phyloP scores from a whole-genome alignment of 2,797 vertebrate genomes.

The Mareca strepera region DNA sequence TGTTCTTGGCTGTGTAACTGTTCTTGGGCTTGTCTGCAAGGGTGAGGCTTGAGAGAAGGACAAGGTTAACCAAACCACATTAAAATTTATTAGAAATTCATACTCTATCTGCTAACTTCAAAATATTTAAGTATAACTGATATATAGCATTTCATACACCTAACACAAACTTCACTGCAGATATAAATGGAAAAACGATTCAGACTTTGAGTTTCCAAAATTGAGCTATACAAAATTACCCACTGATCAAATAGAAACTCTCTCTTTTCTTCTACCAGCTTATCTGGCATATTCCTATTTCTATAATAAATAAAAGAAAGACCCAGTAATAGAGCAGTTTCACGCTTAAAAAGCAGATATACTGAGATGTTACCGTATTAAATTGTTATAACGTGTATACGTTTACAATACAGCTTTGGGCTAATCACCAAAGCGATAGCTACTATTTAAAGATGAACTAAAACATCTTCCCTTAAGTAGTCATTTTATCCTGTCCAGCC shows the following conservation, averaged over 20 bases:
- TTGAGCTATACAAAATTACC: neutral
- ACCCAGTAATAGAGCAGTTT: neutral
- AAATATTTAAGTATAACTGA: rapidly evolving
- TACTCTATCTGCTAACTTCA: neutral
- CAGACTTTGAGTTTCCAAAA: neutral
- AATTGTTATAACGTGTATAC: neutral
- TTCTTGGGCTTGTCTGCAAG: neutral
- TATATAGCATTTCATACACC: neutral
- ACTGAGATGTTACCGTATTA: neutral
- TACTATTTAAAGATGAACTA: neutral
- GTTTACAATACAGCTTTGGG: neutral
- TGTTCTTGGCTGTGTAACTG: neutral
- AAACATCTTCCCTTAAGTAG: neutral
- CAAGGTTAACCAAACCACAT: neutral
- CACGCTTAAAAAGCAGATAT: neutral
- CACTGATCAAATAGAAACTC: neutral
- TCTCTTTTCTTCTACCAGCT: neutral
- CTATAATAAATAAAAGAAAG: neutral
- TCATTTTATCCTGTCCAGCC: neutral
- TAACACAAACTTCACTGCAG: neutral
- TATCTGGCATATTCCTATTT: neutral
- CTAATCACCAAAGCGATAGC: neutral
- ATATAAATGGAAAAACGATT: neutral
- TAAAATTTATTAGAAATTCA: neutral
- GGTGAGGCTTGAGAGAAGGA: neutral